These are phyloP conservation scores for Sarcophaga rosellei DNA, from an alignment of 2,888 invertebrate species.

Conservation along the genomic window DNA sequence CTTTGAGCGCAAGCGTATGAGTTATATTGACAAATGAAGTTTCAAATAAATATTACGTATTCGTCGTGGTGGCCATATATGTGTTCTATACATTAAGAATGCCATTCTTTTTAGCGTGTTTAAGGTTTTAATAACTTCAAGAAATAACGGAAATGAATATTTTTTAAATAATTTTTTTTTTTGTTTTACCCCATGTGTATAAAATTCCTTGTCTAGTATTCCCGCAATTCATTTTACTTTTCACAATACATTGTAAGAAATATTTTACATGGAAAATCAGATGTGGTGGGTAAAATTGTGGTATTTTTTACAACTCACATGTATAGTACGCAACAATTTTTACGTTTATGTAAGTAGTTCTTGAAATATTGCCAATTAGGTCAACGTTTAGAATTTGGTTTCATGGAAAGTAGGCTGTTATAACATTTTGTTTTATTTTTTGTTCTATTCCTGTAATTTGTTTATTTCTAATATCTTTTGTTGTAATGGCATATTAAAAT, in stretches of 20 bases:
- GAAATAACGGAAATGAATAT: not conserved
- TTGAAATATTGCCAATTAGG: constrained; percentile 64
- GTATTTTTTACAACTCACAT: no score
- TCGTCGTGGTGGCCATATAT: no score
- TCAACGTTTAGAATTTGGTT: constrained; percentile 45
- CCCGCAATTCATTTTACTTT: not conserved
- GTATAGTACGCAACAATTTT: no score
- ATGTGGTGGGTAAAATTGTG: no score
- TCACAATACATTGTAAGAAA: not conserved
- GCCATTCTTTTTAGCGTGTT: no score
- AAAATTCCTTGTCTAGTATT: constrained; percentile 6
- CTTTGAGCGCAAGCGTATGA: no score
- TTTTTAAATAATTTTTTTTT: not conserved
- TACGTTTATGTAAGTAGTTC: constrained; percentile 38
- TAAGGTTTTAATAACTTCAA: no score
- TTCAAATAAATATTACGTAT: no score
- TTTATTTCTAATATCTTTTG: not conserved
- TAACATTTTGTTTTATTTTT: no score
- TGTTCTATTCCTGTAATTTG: not conserved
- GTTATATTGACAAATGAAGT: no score
- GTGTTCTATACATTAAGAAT: no score
- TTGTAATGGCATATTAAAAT: not conserved
- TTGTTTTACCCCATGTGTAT: not conserved
- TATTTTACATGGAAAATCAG: not conserved
- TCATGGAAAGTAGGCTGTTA: constrained; percentile 20